These are phyloP conservation scores for Acropora yongei DNA, from an alignment of 64 coral and sea anemone genomes.

Conservation along the genomic window DNA sequence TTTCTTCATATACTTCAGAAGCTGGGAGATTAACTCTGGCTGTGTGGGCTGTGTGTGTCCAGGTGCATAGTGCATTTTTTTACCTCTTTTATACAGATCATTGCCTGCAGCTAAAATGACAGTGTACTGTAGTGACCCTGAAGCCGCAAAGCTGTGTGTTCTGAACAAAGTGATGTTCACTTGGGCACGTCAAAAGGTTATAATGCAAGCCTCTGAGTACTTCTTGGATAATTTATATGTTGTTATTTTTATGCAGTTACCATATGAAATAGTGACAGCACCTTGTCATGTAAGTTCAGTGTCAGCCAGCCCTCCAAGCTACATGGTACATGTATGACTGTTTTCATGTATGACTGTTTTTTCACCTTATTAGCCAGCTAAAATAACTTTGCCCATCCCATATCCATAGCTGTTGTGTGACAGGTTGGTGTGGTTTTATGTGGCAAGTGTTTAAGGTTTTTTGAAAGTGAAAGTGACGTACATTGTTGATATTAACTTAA, in stretches of 20 bases:
- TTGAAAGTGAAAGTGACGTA: background rate
- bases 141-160: background rate
- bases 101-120: background rate
- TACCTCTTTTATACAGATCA: background rate
- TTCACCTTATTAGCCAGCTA: background rate
- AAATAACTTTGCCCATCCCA: background rate
- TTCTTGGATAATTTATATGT: too few relatives aligned
- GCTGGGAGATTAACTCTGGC: too few relatives aligned
- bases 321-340: background rate
- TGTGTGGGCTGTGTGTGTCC: too few relatives aligned
- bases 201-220: too few relatives aligned
- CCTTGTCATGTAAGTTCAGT: background rate
- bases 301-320: background rate
- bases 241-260: too few relatives aligned
- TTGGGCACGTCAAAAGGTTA: background rate
- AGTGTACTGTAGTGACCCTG: background rate
- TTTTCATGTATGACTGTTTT: background rate
- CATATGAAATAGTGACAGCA: background rate
- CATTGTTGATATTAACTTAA: background rate
- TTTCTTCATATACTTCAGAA: too few relatives aligned
- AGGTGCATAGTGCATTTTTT: too few relatives aligned
- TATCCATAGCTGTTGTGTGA: background rate
- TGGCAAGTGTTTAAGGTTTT: background rate
- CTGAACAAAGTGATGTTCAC: background rate
- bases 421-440: background rate